These are phyloP conservation scores for Myotis davidii DNA, from an alignment of 2,113 vertebrate genomes.

Conservation along the genomic window DNA sequence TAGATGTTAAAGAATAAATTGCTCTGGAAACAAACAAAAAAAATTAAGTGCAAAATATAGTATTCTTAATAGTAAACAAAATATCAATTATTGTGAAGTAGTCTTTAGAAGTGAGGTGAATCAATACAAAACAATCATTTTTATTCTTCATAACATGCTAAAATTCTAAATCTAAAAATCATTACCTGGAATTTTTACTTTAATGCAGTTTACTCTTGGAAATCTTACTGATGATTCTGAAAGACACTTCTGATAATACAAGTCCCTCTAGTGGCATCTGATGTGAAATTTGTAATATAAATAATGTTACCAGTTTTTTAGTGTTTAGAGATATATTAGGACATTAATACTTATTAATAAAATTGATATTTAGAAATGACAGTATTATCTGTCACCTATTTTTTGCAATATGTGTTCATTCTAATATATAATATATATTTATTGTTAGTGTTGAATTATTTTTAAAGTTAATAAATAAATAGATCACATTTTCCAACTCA, in stretches of 20 bases:
- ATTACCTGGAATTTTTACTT: constrained; percentile 42
- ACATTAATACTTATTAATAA: not conserved
- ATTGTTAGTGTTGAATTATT: not conserved
- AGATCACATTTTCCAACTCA: not conserved
- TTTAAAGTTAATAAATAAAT: not conserved
- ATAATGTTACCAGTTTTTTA: constrained; percentile 26
- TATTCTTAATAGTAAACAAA: not conserved
- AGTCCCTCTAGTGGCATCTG: constrained; percentile 88
- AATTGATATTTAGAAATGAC: not conserved
- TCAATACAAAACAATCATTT: not conserved
- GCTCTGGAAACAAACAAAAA: too few species aligned
- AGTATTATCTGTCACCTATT: not conserved
- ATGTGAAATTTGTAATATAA: constrained; percentile 62
- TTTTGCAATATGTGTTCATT: not conserved
- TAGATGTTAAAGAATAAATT: too few species aligned
- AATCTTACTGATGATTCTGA: constrained; percentile 51
- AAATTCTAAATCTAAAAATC: not conserved
- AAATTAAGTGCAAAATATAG: not conserved
- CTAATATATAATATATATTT: not conserved
- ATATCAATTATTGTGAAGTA: not conserved
- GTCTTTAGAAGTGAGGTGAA: not conserved
- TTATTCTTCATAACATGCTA: not conserved
- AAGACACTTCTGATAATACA: constrained; percentile 83
- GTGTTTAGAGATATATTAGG: not conserved
- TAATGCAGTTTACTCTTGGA: constrained; percentile 51